Conservation (phyloP, 2,797 vertebrate genomes). For the Hypotaenidia okinawae region DNA sequence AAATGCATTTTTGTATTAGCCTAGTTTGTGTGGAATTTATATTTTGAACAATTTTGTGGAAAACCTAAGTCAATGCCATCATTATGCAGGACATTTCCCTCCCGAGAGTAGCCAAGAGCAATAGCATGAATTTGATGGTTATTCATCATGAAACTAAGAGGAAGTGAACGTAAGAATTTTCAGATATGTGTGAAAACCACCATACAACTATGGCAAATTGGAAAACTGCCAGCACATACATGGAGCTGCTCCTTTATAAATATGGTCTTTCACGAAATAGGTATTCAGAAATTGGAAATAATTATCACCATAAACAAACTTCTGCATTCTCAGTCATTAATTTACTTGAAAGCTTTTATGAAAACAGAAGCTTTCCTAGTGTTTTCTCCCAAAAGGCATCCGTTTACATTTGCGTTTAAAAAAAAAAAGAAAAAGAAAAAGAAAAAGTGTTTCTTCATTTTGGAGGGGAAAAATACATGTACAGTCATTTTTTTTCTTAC, state of each 20-base stretch:
- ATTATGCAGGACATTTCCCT: neutral
- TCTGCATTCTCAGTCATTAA: neutral
- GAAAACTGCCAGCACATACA: neutral
- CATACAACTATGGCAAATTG: neutral
- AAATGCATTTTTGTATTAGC: neutral
- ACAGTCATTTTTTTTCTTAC: neutral
- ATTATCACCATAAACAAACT: neutral
- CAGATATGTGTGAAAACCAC: neutral
- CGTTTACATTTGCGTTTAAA: neutral
- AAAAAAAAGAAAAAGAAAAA: neutral
- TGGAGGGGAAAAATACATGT: neutral
- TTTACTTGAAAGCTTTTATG: neutral
- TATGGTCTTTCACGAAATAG: neutral
- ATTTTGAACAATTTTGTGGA: neutral
- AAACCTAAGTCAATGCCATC: neutral
- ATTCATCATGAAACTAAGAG: neutral
- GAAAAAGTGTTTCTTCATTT: neutral
- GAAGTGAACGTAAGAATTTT: neutral
- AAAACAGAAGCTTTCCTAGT: neutral
- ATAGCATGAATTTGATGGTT: neutral
- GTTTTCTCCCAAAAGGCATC: neutral
- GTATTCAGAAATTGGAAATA: neutral
- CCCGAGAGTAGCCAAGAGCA: neutral
- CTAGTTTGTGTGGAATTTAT: neutral
- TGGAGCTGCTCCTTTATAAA: neutral